These are phyloP conservation scores for Telenomus remus DNA, from an alignment of 1,140 invertebrate genomes.

Conservation along the genomic window DNA sequence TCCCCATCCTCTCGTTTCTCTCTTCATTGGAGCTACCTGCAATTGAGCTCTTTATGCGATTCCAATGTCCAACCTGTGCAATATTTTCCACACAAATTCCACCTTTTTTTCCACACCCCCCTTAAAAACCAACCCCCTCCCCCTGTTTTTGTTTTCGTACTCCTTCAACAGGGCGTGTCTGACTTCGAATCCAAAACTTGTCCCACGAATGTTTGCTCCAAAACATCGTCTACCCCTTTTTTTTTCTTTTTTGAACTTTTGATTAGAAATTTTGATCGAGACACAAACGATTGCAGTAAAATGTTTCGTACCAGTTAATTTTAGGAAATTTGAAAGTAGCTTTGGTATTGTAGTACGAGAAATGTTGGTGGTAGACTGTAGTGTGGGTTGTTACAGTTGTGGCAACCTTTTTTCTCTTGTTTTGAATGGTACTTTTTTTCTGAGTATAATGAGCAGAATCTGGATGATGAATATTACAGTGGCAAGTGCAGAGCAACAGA, in stretches of 20 bases:
- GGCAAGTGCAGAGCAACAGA: slow-evolving; percentile 74
- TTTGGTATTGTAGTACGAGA: too few relatives aligned
- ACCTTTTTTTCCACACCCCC: background rate
- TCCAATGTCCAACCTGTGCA: slow-evolving; percentile 15
- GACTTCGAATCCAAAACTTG: background rate
- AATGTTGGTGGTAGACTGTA: too few relatives aligned
- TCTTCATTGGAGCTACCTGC: slow-evolving; percentile 75
- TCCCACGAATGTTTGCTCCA: background rate
- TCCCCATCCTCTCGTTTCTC: slow-evolving; percentile 66
- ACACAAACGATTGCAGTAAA: too few relatives aligned
- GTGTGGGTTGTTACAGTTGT: too few relatives aligned
- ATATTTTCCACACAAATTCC: slow-evolving; percentile 7
- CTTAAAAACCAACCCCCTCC: background rate
- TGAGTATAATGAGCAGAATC: slow-evolving; percentile 37
- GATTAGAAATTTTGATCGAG: too few relatives aligned
- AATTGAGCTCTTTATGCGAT: slow-evolving; percentile 60
- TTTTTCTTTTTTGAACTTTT: background rate
- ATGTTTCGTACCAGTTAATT: too few relatives aligned
- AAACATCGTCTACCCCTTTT: background rate
- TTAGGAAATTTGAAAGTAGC: too few relatives aligned
- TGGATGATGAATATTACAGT: slow-evolving; percentile 71
- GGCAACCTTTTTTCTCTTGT: too few relatives aligned
- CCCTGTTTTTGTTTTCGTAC: slow-evolving; percentile 6
- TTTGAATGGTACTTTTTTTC: too few relatives aligned
- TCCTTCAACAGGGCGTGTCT: slow-evolving; percentile 12